Conservation (phyloP, 2,113 vertebrate genomes). For the Eretmochelys imbricata region DNA sequence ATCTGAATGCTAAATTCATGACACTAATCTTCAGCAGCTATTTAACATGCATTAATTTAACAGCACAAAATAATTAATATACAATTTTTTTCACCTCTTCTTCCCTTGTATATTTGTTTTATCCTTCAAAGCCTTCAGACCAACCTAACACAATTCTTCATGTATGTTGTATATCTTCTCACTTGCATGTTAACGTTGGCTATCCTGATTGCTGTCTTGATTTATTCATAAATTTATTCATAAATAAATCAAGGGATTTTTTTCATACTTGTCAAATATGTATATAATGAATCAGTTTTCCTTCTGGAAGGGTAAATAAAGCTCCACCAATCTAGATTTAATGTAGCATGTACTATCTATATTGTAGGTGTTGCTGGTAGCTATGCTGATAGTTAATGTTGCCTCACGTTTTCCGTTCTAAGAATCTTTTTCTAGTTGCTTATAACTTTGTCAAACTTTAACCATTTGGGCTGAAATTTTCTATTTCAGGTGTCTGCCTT, state of each 20-base stretch:
- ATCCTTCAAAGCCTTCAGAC: constrained; percentile 73
- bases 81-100: constrained; percentile 45
- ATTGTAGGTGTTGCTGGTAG: neutral
- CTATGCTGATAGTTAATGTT: neutral
- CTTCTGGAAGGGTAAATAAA: neutral
- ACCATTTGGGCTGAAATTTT: neutral
- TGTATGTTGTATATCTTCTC: constrained; percentile 59
- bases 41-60: constrained; percentile 52
- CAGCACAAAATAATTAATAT: constrained; percentile 10
- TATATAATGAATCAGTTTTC: neutral
- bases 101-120: constrained; percentile 68
- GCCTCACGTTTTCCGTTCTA: neutral
- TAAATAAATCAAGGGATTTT: constrained; percentile 62
- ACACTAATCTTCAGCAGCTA: constrained; percentile 66
- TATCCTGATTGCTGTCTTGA: constrained; percentile 54
- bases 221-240: constrained; percentile 59
- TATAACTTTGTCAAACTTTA: neutral
- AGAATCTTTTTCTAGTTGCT: neutral
- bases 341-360: neutral
- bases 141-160: constrained; percentile 76
- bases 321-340: constrained; percentile 44
- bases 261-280: neutral
- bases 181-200: constrained; percentile 68
- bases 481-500: neutral
- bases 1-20: constrained; percentile 48